Percentiles rank a stretch among this genome's conserved stretches.
phyloP scores from a whole-genome alignment of 1,140 invertebrate species.

The Lordiphosa clarofinis region DNA sequence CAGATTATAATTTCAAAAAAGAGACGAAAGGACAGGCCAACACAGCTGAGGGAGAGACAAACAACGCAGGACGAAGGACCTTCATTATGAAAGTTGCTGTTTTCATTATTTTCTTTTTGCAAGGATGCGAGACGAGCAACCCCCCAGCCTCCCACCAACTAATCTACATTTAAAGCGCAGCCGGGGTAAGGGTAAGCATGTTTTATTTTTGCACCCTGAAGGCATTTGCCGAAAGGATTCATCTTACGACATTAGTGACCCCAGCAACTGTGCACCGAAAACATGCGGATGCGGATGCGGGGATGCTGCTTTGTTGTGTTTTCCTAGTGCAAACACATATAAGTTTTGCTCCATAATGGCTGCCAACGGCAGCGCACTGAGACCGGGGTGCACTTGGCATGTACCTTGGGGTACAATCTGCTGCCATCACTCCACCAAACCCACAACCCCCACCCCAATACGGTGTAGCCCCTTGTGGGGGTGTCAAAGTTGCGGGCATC shows the following conservation, averaged over 20 bases:
- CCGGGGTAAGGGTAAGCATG: slow-evolving; percentile 33
- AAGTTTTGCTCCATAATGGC: slow-evolving; percentile 72
- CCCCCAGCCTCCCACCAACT: slow-evolving; percentile 58
- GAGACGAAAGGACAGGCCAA: slow-evolving; percentile 49
- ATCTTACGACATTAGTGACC: slow-evolving; percentile 79
- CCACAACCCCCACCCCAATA: neutral
- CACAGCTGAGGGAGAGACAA: slow-evolving; percentile 17
- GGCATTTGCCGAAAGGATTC: slow-evolving; percentile 78
- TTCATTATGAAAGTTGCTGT: slow-evolving; percentile 77
- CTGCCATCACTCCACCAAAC: slow-evolving; percentile 36
- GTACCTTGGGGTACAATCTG: slow-evolving; percentile 75
- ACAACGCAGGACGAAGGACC: slow-evolving; percentile 38
- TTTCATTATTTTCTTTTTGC: slow-evolving; percentile 74
- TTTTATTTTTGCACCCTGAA: slow-evolving; percentile 78
- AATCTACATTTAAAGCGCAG: slow-evolving; percentile 71
- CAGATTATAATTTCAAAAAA: slow-evolving; percentile 79
- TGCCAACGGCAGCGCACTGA: slow-evolving; percentile 42
- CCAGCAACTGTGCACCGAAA: slow-evolving; percentile 69
- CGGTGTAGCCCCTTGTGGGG: slow-evolving; percentile 21
- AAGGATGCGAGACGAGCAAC: slow-evolving; percentile 14
- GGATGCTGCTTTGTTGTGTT: slow-evolving; percentile 60
- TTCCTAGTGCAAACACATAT: slow-evolving; percentile 63
- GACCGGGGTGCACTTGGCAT: slow-evolving; percentile 30
- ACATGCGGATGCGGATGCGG: slow-evolving; percentile 42
- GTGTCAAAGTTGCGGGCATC: slow-evolving; percentile 69